phyloP scores from a whole-genome alignment of 1,140 invertebrate species.

The Pseudobourletiella spinata region DNA sequence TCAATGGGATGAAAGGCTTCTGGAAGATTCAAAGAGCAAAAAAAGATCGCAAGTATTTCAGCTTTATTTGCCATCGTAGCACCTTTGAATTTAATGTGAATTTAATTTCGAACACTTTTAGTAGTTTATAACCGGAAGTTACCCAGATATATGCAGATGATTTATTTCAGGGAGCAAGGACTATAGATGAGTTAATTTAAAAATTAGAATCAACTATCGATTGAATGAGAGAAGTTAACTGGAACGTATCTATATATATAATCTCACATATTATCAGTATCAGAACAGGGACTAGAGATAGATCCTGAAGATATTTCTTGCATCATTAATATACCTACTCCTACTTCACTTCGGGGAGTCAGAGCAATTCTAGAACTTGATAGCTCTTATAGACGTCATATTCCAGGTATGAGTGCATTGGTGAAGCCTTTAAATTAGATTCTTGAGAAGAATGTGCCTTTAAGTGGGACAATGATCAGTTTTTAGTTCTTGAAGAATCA shows the following conservation, averaged over 20 bases:
- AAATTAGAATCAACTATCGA: neutral
- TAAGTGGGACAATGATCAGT: neutral
- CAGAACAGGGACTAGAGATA: neutral
- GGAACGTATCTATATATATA: neutral
- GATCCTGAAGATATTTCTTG: neutral
- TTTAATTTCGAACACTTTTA: neutral
- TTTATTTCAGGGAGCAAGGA: neutral
- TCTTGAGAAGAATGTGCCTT: neutral
- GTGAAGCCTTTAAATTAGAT: conserved; percentile 3
- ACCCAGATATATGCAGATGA: neutral
- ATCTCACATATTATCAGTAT: neutral
- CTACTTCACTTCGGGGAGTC: neutral
- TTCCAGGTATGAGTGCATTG: neutral
- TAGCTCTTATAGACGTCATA: neutral
- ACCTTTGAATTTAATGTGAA: neutral
- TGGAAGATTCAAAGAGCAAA: conserved; percentile 1
- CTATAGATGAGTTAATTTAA: neutral
- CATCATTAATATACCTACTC: neutral
- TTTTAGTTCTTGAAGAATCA: neutral
- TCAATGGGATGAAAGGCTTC: neutral
- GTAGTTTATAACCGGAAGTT: neutral
- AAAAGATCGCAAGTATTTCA: neutral
- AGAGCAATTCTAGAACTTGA: neutral
- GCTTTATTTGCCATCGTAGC: neutral
- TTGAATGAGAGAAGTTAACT: neutral